Base-by-base conservation (phyloP, 2,797 vertebrate species). In the Arctocebus calabarensis region DNA sequence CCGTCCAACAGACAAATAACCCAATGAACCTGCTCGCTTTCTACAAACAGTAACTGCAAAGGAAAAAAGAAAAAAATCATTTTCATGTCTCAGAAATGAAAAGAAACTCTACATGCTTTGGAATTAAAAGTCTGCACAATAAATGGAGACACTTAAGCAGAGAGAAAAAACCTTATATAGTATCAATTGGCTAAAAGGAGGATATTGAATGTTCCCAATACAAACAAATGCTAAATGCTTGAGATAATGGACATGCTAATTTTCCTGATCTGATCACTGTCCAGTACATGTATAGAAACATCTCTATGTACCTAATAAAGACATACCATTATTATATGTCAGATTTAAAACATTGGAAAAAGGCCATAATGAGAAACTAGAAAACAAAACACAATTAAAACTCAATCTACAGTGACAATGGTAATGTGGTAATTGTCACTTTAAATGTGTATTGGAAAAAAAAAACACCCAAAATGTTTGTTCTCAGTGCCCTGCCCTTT, bases 1-100 rank as follows among this genome's bases (percentile, higher is more conserved):
- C 87, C 74, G 84, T 61, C 3, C 61, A 34, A 68, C 40, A 68
- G 89, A 90, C 97, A 97, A 98, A 97, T 95, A 97, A 97, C 94
- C 88, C 75, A 96, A 70, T 5, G 34, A n/a, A 75, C 97, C 97
- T 96, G 88, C 93, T 95, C 88, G 84, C 96, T 95, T 94, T n/a
- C 64, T 90, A 94, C 90, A 96, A 96, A 86, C 23, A 79, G 40
- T 95, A 84, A 94, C 90, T 97, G 73, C 88, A 96, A 96, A 97
- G 14, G 52, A 34, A 79, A 95, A 92, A 95, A 89, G 11, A 27
- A 88, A 64, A 94, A 88, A 83, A 68, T 68, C 5, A 68, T 95
- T 90, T 75, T 93, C 48, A 23, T 73, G 84, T 62, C n/a, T 97
- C 32, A 23, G 45, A 96, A 77, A 95, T 85, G 83, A 96, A 82